Conservation (phyloP, 2,888 invertebrate species). For the Sceliomorpha sp. region DNA sequence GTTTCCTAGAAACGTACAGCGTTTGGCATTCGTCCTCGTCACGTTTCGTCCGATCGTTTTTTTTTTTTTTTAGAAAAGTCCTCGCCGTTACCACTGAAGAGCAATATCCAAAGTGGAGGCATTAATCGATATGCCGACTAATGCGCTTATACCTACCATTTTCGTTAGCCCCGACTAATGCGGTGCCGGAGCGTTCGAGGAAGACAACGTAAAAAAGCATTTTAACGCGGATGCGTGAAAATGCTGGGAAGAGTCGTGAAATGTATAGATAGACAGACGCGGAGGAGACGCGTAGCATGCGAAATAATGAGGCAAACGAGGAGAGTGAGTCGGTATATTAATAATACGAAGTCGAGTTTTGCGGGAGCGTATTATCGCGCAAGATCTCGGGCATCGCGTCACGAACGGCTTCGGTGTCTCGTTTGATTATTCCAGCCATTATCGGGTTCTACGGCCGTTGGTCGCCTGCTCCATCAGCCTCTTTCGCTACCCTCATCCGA, state of each 20-base stretch:
- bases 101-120: slow-evolving; percentile 26
- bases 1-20: no score
- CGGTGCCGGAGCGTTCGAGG: no score
- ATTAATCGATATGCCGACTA: slow-evolving; percentile 17
- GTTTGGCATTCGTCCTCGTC: no score
- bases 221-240: no score
- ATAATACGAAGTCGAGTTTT: slow-evolving; percentile 16
- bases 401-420: slow-evolving; percentile 45
- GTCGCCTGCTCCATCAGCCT: slow-evolving; percentile 57
- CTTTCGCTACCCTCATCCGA: slow-evolving; percentile 60
- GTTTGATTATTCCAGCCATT: slow-evolving; percentile 66
- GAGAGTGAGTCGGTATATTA: background rate
- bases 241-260: no score
- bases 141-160: no score
- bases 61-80: slow-evolving; percentile 10
- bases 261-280: no score
- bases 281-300: no score
- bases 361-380: slow-evolving; percentile 30
- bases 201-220: no score
- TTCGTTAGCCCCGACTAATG: no score
- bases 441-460: slow-evolving; percentile 55
- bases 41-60: no score
- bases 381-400: slow-evolving; percentile 9
- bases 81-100: slow-evolving; percentile 19
- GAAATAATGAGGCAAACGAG: no score